These are phyloP conservation scores for Toxostoma redivivum DNA, from an alignment of 2,113 vertebrate species.

Conservation along the genomic window DNA sequence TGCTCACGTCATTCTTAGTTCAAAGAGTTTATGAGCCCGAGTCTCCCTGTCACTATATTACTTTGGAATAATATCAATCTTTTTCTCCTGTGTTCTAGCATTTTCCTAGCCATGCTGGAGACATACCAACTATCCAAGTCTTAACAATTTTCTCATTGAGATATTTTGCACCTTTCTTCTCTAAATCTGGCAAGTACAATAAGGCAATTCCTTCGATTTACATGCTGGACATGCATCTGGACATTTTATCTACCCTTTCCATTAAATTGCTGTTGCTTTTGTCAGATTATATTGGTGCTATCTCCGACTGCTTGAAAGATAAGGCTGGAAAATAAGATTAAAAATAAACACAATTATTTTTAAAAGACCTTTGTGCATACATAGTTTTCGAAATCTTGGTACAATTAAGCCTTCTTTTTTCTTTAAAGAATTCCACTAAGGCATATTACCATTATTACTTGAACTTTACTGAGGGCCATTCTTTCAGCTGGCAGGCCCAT, in stretches of 20 bases:
- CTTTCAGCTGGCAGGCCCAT: background rate
- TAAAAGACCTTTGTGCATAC: slow-evolving; percentile 34
- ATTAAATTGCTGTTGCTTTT: slow-evolving; percentile 55
- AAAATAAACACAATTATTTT: slow-evolving; percentile 66
- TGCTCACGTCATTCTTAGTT: slow-evolving; percentile 42
- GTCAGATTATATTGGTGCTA: slow-evolving; percentile 56
- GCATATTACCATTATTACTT: background rate
- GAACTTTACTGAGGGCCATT: background rate
- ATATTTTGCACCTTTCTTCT: slow-evolving; percentile 11
- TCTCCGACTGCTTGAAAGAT: slow-evolving; percentile 51
- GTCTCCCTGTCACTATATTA: slow-evolving; percentile 4
- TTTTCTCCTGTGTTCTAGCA: background rate
- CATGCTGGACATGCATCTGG: slow-evolving; percentile 44
- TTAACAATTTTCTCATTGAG: slow-evolving; percentile 22
- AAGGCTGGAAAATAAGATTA: slow-evolving; percentile 49
- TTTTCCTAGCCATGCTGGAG: background rate
- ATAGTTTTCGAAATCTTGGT: background rate
- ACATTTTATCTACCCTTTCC: slow-evolving; percentile 54
- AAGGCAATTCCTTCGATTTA: slow-evolving; percentile 41
- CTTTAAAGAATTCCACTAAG: background rate
- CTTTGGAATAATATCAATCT: slow-evolving; percentile 11
- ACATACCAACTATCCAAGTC: background rate
- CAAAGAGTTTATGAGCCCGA: slow-evolving; percentile 27
- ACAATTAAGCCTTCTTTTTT: background rate
- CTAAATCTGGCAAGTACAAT: slow-evolving; percentile 14